Evolutionary conservation across 2,888 invertebrate genomes (phyloP).

Genomic region (Drosophila ezoana): DNA sequence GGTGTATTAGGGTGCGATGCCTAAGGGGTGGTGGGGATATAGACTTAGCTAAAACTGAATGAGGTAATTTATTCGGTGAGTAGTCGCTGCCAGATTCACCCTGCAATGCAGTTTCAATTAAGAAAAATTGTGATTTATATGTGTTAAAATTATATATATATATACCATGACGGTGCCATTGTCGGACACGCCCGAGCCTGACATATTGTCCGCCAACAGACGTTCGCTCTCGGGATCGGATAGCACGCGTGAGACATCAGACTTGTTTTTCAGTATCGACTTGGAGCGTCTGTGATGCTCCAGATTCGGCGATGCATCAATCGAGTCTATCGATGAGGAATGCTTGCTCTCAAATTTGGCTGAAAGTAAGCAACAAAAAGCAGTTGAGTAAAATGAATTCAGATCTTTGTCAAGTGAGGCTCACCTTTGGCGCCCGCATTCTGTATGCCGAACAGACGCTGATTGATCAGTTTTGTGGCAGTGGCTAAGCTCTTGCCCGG

Average conservation of each 20-base stretch:
- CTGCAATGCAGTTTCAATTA: constrained; percentile 75
- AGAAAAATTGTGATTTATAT: neutral
- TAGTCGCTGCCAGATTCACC: constrained; percentile 89
- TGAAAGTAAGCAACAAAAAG: constrained; percentile 42
- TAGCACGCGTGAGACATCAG: constrained; percentile 87
- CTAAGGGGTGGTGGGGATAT: constrained; percentile 85
- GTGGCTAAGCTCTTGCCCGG: constrained; percentile 89
- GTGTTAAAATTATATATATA: neutral
- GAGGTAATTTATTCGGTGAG: constrained; percentile 87
- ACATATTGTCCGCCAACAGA: constrained; percentile 89
- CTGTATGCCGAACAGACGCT: constrained; percentile 89
- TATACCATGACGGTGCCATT: constrained; percentile 85
- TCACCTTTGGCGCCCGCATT: constrained; percentile 85
- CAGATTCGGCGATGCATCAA: constrained; percentile 88
- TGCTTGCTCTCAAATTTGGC: constrained; percentile 87
- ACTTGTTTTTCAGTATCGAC: constrained; percentile 91
- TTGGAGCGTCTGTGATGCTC: constrained; percentile 89
- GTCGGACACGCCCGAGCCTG: constrained; percentile 87
- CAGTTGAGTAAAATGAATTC: constrained; percentile 9
- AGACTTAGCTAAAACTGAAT: constrained; percentile 85
- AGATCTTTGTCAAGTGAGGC: neutral
- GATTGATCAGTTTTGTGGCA: constrained; percentile 90
- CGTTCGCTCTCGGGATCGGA: constrained; percentile 91
- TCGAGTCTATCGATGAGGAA: constrained; percentile 89
- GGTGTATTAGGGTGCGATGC: constrained; percentile 85